Evolutionary conservation across 1,140 invertebrate species (phyloP), one percentile per base, ranked within the genome.

Genomic region (Artemia franciscana): DNA sequence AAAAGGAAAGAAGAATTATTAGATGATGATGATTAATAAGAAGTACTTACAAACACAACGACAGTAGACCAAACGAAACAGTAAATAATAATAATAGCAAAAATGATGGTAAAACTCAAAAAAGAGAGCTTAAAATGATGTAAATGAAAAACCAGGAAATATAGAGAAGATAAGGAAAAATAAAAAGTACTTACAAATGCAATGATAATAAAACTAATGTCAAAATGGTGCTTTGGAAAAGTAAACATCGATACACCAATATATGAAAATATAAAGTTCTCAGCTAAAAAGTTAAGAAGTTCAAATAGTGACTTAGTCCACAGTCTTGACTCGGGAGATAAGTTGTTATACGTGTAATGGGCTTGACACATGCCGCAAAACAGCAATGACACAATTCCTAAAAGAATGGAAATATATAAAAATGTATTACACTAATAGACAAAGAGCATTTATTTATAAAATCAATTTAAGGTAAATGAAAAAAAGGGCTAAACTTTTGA

Each of bases 361-460:
- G 95, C 95, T 76, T 98, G 95, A 69, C 90, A 96, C 67, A 98
- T 98, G 24, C 94, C 94, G 77, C 94, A 98, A 74, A 98, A 98
- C 59, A 98, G 72, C 0, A 98, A 92, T 64, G 94, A 88, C 15
- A 95, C 91, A 27, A 94, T 89, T 60, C 88, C 88, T 88, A 73
- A 51, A 77, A 72, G 60, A 68, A 67, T 66, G 62, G 64, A 67
- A 67, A 60, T 69, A 26, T 58, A 39, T 5, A 63, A 57, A 26
- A 58, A 3, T 56, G 27, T 61, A 0, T 26, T n/a, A n/a, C n/a
- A n/a, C n/a, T n/a, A n/a, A n/a, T n/a, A n/a, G n/a, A n/a, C n/a
- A n/a, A n/a, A n/a, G n/a, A n/a, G n/a, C n/a, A n/a, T n/a, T n/a
- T n/a, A n/a, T n/a, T n/a, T n/a, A n/a, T n/a, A n/a, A n/a, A n/a